Conservation (phyloP, 1,140 invertebrate genomes). For the Anthonomus grandis region DNA sequence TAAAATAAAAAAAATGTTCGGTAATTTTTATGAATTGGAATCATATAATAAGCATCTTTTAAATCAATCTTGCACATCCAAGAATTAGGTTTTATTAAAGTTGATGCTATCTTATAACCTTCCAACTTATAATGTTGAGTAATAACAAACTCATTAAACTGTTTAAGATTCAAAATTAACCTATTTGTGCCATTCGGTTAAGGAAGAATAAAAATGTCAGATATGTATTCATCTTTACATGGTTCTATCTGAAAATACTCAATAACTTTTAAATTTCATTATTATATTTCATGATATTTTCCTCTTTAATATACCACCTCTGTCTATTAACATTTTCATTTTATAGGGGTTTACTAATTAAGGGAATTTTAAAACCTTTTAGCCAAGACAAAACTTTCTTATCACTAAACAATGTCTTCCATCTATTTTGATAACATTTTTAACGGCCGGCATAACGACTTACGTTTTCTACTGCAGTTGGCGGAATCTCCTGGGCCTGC, state of each 20-base stretch:
- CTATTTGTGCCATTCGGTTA: no score
- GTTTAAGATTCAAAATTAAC: slow-evolving; percentile 2
- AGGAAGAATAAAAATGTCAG: no score
- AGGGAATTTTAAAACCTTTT: slow-evolving; percentile 5
- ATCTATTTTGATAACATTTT: not conserved
- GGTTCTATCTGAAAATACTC: no score
- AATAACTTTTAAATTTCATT: no score
- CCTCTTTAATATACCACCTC: no score
- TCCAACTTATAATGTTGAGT: not conserved
- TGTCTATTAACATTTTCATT: no score
- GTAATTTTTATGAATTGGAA: no score
- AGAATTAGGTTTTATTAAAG: not conserved
- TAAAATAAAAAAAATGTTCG: not conserved
- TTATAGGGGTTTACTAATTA: not conserved
- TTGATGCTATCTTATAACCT: not conserved
- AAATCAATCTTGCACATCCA: no score
- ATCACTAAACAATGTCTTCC: not conserved
- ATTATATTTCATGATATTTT: no score
- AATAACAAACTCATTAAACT: not conserved
- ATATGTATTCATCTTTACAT: no score
- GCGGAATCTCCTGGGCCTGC: not conserved
- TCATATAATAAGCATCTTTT: no score
- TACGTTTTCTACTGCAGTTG: not conserved
- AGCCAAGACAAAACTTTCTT: not conserved
- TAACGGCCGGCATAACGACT: not conserved